A percentile compares a stretch with the other conserved stretches of the same genome.
phyloP scores from a whole-genome alignment of 2,113 vertebrate species.

The Halichoeres trimaculatus region DNA sequence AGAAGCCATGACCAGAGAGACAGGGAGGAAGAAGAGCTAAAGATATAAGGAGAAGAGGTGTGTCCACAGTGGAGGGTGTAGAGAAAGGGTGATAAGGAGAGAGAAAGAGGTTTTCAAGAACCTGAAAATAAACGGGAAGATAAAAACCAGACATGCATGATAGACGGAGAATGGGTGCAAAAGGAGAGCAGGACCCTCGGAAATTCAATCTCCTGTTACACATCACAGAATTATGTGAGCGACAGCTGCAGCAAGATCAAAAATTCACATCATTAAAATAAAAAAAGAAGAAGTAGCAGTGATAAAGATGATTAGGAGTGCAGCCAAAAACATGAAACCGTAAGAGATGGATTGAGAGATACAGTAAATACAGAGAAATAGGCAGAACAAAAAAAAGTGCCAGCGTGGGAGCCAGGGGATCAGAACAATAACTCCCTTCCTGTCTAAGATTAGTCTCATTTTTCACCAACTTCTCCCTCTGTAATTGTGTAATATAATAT shows the following conservation, averaged over 20 bases:
- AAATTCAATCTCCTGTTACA: not conserved
- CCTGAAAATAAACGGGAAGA: not conserved
- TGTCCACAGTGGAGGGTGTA: constrained; percentile 1
- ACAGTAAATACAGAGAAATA: constrained; percentile 37
- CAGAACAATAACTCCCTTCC: constrained; percentile 74
- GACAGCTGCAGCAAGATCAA: not conserved
- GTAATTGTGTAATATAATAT: constrained; percentile 76
- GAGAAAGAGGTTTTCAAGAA: not conserved
- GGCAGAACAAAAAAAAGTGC: constrained; percentile 25
- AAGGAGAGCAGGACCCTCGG: not conserved
- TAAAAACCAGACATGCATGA: constrained; percentile 17
- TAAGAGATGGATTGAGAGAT: constrained; percentile 22
- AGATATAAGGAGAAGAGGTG: constrained; percentile 14
- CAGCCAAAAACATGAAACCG: constrained; percentile 18
- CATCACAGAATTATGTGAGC: not conserved
- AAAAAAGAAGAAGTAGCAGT: not conserved
- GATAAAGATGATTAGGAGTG: not conserved
- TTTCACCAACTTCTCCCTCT: constrained; percentile 74
- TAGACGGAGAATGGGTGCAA: constrained; percentile 2
- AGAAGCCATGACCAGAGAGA: not conserved
- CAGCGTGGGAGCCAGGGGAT: constrained; percentile 45
- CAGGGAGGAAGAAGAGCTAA: not conserved
- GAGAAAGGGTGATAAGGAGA: not conserved
- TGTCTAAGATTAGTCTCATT: constrained; percentile 80
- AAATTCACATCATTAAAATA: not conserved